These are phyloP conservation scores for Sminthurinus aureus DNA, from an alignment of 2,888 invertebrate species.

Conservation along the genomic window DNA sequence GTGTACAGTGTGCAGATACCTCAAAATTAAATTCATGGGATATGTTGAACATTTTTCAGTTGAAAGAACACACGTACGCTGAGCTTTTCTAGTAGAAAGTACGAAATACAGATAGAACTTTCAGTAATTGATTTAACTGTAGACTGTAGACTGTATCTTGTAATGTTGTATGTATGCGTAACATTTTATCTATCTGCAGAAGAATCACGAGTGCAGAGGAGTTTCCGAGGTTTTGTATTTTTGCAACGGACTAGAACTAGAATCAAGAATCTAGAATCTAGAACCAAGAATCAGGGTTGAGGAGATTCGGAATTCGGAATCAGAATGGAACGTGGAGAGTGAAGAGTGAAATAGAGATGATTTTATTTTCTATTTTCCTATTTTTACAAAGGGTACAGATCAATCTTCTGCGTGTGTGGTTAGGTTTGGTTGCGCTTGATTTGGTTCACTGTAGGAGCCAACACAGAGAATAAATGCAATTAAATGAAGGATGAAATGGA, in stretches of 20 bases:
- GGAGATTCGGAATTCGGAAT: too few relatives aligned
- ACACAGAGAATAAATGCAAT: conserved; percentile 2
- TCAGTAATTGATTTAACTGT: not conserved
- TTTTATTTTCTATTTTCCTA: not conserved
- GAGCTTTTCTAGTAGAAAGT: too few relatives aligned
- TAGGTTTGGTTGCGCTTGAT: not conserved
- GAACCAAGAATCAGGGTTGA: too few relatives aligned
- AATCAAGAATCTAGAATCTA: too few relatives aligned
- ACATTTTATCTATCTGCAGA: not conserved
- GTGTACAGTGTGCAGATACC: too few relatives aligned
- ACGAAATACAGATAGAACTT: not conserved
- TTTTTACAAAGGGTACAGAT: not conserved
- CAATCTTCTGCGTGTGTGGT: not conserved
- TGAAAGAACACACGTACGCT: too few relatives aligned
- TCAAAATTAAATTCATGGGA: too few relatives aligned
- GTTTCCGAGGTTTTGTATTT: not conserved
- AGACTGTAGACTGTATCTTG: too few relatives aligned
- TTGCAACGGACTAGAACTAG: too few relatives aligned
- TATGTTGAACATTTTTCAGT: too few relatives aligned
- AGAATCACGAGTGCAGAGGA: too few relatives aligned
- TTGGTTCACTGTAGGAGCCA: not conserved
- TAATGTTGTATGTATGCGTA: too few relatives aligned
- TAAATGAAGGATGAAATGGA: conserved; percentile 1
- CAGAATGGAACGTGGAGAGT: not conserved
- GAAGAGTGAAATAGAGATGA: not conserved